Base-by-base conservation (phyloP, 2,797 vertebrate genomes). In the Ptychadena robeensis region DNA sequence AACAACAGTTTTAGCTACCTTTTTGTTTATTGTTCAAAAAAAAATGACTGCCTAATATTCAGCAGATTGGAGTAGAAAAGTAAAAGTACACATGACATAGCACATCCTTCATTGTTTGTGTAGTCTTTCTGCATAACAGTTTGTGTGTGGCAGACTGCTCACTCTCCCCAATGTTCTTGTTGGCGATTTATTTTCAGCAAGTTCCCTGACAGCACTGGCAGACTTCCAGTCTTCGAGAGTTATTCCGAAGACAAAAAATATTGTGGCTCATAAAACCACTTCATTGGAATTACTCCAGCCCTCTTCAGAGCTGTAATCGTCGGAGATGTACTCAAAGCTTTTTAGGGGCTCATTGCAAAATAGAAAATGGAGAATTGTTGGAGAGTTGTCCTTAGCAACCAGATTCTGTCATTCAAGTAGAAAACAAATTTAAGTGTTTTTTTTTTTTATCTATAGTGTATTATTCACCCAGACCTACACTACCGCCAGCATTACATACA, bases 191-290 rank as follows among this genome's bases (percentile, higher is more conserved):
- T 15, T 65, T 65, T 65, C 63, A 22, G 44, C 44, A 65, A 28
- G 14, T 31, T 65, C 2, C 34, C 30, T 66, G 64, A 66, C 64
- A 34, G 30, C 14, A 31, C 14, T 65, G 63, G 63, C 30, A 18
- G 27, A 30, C 30, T 65, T 65, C 63, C 63, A 65, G 27, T 31
- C 5, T 28, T 65, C 30, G 0, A 30, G 63, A 64, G 9, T 65
- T 65, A 65, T 77, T 38, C n/a, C 28, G n/a, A 70, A 25, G 44
- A 38, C n/a, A 38, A 37, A 40, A 70, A 27, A 38, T 37, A 40
- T 27, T 70, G 34, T 40, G 37, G 11, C n/a, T 70, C 34, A 25
- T 70, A 25, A 70, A 25, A 25, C 69, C 1, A 40, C 27, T 14
- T 72, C 38, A 48, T 48, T 48, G 44, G 28, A 31, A 31, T 30